phyloP scores from a whole-genome alignment of 2,888 invertebrate species.

The Coelopa pilipes region DNA sequence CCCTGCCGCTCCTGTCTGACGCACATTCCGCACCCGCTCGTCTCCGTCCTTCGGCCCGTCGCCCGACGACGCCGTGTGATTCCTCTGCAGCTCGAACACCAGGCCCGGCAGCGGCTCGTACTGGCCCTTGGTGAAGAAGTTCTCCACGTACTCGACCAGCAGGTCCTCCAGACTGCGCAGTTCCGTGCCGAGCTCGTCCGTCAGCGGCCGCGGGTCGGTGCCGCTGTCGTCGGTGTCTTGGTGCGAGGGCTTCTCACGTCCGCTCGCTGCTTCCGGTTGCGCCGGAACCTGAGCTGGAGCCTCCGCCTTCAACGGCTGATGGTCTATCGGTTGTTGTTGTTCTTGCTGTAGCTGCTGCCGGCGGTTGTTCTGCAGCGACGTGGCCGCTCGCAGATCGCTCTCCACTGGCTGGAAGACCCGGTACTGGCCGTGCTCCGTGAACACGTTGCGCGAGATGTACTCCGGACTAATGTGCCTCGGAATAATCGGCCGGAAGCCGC shows the following conservation, averaged over 20 bases:
- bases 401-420: constrained; percentile 59
- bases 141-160: constrained; percentile 56
- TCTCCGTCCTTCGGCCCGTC: constrained; percentile 56
- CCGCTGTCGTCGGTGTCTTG: constrained; percentile 1
- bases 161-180: constrained; percentile 55
- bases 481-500: constrained; percentile 59
- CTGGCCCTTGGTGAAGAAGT: constrained; percentile 56
- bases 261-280: not conserved
- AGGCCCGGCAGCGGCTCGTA: constrained; percentile 57
- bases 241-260: constrained; percentile 9
- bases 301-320: not conserved
- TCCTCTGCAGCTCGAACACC: constrained; percentile 54
- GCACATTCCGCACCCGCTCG: constrained; percentile 56
- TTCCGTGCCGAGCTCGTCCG: constrained; percentile 41
- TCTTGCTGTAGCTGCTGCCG: not conserved
- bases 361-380: constrained; percentile 39
- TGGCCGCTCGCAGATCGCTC: constrained; percentile 54
- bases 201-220: not conserved
- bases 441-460: constrained; percentile 57
- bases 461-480: constrained; percentile 55
- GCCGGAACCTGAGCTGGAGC: too few relatives aligned
- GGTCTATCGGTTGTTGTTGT: not conserved
- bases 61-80: constrained; percentile 38
- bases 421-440: constrained; percentile 61
- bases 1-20: constrained; percentile 16